phyloP scores from a whole-genome alignment of 1,140 invertebrate genomes.

The Parasteatoda tepidariorum region DNA sequence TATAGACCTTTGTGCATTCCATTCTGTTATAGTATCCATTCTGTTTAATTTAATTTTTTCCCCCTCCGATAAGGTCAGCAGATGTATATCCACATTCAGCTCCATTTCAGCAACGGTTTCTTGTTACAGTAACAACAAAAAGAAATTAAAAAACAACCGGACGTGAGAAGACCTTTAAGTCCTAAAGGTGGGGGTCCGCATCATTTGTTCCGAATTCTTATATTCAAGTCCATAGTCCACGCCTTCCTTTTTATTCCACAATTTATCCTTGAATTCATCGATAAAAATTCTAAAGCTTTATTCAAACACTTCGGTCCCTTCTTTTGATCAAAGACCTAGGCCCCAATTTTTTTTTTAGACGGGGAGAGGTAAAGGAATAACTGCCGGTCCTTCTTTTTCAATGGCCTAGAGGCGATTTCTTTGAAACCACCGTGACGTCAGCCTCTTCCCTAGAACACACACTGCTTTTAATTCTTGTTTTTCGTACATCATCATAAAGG shows the following conservation, averaged over 20 bases:
- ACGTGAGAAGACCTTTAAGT: neutral
- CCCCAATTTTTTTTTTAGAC: constrained; percentile 1
- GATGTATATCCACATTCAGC: too few species aligned
- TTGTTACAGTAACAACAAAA: neutral
- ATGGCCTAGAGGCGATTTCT: constrained; percentile 53
- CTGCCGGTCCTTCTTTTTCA: neutral
- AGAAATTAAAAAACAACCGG: neutral
- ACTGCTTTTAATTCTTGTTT: constrained; percentile 43
- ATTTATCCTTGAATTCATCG: constrained; percentile 54
- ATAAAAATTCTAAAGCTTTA: constrained; percentile 50
- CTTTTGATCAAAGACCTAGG: constrained; percentile 41
- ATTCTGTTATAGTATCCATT: neutral
- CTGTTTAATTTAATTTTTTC: too few species aligned
- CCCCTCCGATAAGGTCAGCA: too few species aligned
- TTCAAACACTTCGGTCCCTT: constrained; percentile 46
- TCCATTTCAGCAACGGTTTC: neutral
- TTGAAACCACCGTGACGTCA: constrained; percentile 60
- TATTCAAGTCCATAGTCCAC: neutral
- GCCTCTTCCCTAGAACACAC: neutral
- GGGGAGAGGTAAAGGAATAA: neutral
- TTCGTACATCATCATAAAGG: constrained; percentile 52
- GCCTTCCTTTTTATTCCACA: neutral
- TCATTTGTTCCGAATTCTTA: neutral
- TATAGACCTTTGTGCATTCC: neutral
- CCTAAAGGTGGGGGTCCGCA: neutral